Percentiles rank a stretch among this genome's conserved stretches.
phyloP scores from a whole-genome alignment of 1,140 invertebrate species.

The Plectrocnemia conspersa region DNA sequence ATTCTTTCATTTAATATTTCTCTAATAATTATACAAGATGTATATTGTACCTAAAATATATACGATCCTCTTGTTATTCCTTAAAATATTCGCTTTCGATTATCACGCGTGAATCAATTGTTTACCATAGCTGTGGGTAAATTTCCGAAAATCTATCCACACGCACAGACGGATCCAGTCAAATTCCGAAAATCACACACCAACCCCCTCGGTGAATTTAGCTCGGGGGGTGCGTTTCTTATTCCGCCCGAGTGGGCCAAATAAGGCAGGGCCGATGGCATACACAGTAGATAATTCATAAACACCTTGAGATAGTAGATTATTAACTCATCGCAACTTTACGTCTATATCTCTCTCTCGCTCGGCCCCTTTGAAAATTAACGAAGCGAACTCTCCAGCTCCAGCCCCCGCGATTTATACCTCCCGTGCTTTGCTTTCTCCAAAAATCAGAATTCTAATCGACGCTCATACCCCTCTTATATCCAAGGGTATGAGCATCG shows the following conservation, averaged over 20 bases:
- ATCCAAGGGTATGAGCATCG: neutral
- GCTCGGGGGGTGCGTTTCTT: neutral
- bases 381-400: constrained; percentile 30
- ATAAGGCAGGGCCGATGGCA: neutral
- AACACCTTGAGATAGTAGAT: constrained; percentile 33
- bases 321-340: constrained; percentile 35
- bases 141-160: too few species aligned
- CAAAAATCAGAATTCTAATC: constrained; percentile 36
- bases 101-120: too few species aligned
- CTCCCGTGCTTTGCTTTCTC: constrained; percentile 3
- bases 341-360: constrained; percentile 22
- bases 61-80: too few species aligned
- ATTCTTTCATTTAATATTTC: too few species aligned
- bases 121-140: too few species aligned
- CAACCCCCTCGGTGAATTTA: neutral
- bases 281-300: constrained; percentile 28
- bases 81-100: too few species aligned
- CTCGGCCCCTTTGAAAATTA: constrained; percentile 35
- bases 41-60: too few species aligned
- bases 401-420: neutral
- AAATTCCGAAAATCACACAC: too few species aligned
- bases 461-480: constrained; percentile 18
- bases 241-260: neutral
- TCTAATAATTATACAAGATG: too few species aligned
- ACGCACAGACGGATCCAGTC: too few species aligned